Evolutionary conservation across 2,113 vertebrate genomes (phyloP), one percentile per base, ranked within the genome.

Genomic region (Dasyurus viverrinus): DNA sequence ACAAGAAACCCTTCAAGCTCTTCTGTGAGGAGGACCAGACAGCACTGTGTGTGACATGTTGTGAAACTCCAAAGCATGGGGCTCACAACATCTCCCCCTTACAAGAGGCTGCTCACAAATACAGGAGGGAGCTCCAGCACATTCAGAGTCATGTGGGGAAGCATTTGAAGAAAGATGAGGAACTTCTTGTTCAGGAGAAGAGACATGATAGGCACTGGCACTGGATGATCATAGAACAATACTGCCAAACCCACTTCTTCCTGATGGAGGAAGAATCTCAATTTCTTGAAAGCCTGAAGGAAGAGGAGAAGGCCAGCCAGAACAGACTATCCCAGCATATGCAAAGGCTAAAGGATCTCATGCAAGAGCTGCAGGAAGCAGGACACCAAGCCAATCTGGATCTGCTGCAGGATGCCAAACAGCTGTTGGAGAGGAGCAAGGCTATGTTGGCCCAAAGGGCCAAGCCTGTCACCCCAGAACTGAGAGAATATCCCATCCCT

Each of bases 141-240:
- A n/a, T 84, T 8, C 1, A 0, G 36, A 84, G 16, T 8, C 5
- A 42, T 5, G 2, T 84, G 68, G 68, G 6, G 16, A 42, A 84
- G 5, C 36, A 22, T 42, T 42, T n/a, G 36, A 12, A 84, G n/a
- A 36, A 84, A 84, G n/a, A 16, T 8, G 68, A 84, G 36, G 7
- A n/a, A 84, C 36, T 22, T n/a, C 68, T 42, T 23, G 5, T 36
- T 84, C 5, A 42, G 36, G 8, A 8, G 8, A 7, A 42, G 36
- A 84, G 0, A 22, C 1, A 1, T 42, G 16, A 1, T n/a, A 19
- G 6, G 2, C 16, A 8, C 36, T 42, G 68, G 16, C 1, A 22
- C 6, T 84, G 47, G 47, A 48, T 48, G 47, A 48, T 48, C 2
- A 4, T 3, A 48, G 47, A 48, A 48, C 47, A 48, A 48, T 48